Conservation (phyloP, 2,888 invertebrate species). For the Agonopterix subpropinquella region DNA sequence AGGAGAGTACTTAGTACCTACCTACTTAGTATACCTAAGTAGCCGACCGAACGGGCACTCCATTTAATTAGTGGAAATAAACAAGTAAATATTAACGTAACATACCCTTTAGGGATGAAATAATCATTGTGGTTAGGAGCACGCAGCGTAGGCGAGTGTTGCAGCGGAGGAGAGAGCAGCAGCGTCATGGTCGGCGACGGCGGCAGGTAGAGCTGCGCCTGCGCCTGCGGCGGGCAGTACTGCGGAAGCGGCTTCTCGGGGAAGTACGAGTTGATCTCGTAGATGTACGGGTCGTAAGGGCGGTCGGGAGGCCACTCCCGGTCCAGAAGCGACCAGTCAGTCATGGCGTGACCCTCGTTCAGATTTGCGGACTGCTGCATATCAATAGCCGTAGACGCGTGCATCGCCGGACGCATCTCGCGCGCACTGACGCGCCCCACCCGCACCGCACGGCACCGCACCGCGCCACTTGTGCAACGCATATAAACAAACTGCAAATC, state of each 20-base stretch:
- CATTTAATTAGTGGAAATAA: too few relatives aligned
- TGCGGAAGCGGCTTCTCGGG: constrained; percentile 15
- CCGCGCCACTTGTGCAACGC: constrained; percentile 41
- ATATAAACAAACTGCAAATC: constrained; percentile 64
- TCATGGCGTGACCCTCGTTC: constrained; percentile 28
- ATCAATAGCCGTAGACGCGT: constrained; percentile 37
- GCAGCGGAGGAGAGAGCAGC: constrained; percentile 14
- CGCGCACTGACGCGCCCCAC: constrained; percentile 48
- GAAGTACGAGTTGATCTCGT: constrained; percentile 23
- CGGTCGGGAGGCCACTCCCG: constrained; percentile 30
- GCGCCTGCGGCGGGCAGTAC: constrained; percentile 13
- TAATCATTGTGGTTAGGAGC: neutral
- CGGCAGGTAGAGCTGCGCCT: constrained; percentile 12
- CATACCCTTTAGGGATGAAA: neutral
- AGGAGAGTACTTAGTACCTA: too few relatives aligned
- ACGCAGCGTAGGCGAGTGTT: neutral
- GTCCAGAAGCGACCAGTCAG: constrained; percentile 39
- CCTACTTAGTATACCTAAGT: too few relatives aligned
- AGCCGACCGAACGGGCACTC: too few relatives aligned
- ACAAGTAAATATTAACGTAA: too few relatives aligned
- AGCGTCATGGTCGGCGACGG: constrained; percentile 13
- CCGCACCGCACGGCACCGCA: constrained; percentile 28
- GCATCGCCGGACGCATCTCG: constrained; percentile 47
- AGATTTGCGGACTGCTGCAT: constrained; percentile 30
- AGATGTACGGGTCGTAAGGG: constrained; percentile 25